These are phyloP conservation scores for Spisula subtruncata DNA, from an alignment of 2,888 invertebrate species.

Conservation along the genomic window DNA sequence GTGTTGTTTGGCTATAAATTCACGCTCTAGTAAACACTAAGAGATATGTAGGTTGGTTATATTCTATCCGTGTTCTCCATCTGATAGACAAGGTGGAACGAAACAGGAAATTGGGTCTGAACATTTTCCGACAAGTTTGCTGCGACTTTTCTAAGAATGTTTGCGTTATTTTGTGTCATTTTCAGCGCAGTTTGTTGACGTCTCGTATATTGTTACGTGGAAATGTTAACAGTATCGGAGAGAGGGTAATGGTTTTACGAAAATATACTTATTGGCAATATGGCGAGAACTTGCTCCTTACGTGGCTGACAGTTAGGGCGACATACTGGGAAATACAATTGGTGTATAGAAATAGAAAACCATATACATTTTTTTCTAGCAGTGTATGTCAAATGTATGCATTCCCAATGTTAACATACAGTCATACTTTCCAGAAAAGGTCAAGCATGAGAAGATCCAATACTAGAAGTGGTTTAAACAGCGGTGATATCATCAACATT, in stretches of 20 bases:
- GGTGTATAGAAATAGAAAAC: too few species aligned
- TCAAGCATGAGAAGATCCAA: too few species aligned
- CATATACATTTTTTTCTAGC: too few species aligned
- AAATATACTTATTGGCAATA: too few species aligned
- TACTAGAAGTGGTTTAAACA: too few species aligned
- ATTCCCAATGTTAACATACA: not conserved
- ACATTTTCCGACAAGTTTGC: not conserved
- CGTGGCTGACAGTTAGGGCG: too few species aligned
- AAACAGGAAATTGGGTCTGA: constrained; percentile 21
- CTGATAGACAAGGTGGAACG: not conserved
- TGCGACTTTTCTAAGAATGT: not conserved
- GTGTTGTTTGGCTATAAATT: not conserved
- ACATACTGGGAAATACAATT: too few species aligned
- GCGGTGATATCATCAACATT: too few species aligned
- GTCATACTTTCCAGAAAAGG: too few species aligned
- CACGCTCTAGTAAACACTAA: not conserved
- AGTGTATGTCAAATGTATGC: not conserved
- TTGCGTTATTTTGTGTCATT: not conserved
- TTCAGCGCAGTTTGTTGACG: not conserved
- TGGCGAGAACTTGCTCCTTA: too few species aligned
- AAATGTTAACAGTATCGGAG: too few species aligned
- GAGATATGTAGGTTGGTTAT: not conserved
- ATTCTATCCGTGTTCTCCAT: not conserved
- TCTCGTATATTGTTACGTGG: not conserved
- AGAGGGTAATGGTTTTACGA: too few species aligned